Evolutionary conservation across 1,140 invertebrate species (phyloP), one percentile per base, ranked within the genome.

Genomic region (Drosophila bocki): DNA sequence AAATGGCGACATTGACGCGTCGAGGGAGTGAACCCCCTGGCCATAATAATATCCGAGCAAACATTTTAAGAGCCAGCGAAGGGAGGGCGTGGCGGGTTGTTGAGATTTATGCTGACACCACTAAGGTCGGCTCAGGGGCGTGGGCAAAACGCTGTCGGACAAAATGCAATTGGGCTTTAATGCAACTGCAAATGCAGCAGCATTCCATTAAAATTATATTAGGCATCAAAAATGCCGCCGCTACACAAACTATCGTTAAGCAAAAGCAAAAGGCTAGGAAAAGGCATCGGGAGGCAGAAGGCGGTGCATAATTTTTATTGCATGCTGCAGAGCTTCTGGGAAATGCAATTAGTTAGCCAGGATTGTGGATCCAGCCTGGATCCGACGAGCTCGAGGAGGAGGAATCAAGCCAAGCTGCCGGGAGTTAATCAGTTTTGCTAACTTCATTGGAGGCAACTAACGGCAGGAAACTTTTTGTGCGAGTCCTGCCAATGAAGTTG

Each of bases 401-500:
- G 41, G 63, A 74, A 81, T 71, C 75, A 56, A 62, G 75, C 70
- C 41, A 47, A 68, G 76, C 53, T 78, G 74, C 84, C 48, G 69
- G 56, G 85, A 88, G 81, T 90, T 88, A 88, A 88, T 88, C 84
- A 88, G 84, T 85, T 88, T 88, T 71, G 69, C 80, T 80, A 87
- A 88, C 83, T 87, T 87, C 63, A 84, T 87, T 87, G 82, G 50
- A 79, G 75, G 35, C 58, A 76, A 60, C 81, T 78, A 64, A 56
- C 67, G 60, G 48, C 33, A 61, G 62, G 48, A 75, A 86, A 82
- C 67, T 86, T 83, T 83, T 76, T 87, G 58, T 61, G 50, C 50
- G 19, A 48, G 41, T 71, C 45, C 65, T 58, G 29, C 69, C 42
- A 56, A 33, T 50, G 67, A 47, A 57, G 59, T 53, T 75, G 61